Evolutionary conservation across 2,797 vertebrate species (phyloP).

Genomic region (Gastrophryne carolinensis): DNA sequence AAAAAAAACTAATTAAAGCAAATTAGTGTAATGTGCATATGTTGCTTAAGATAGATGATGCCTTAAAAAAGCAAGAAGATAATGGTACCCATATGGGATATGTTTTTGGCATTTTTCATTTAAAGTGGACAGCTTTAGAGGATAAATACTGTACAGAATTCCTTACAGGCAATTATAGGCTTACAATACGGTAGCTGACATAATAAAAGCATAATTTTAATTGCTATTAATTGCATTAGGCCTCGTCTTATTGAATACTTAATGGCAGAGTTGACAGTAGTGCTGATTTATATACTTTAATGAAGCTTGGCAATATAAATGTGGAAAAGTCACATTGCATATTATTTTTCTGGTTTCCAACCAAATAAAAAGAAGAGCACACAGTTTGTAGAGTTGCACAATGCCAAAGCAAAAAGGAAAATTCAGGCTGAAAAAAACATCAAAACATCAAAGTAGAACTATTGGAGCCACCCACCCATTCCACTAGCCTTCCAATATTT

Average conservation of each 20-base stretch:
- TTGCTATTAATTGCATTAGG: constrained; percentile 84
- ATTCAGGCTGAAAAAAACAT: too few relatives aligned
- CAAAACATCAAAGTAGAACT: too few relatives aligned
- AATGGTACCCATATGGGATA: constrained; percentile 79
- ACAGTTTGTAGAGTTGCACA: too few relatives aligned
- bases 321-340: constrained; percentile 66
- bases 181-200: constrained; percentile 78
- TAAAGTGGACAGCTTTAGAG: constrained; percentile 82
- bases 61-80: constrained; percentile 70
- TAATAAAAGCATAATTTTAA: constrained; percentile 83
- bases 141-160: constrained; percentile 76
- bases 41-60: constrained; percentile 75
- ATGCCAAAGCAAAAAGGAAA: too few relatives aligned
- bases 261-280: constrained; percentile 74
- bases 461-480: too few relatives aligned
- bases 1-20: constrained; percentile 79
- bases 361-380: not conserved
- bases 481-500: too few relatives aligned
- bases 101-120: constrained; percentile 83
- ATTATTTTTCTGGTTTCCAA: too few relatives aligned
- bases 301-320: constrained; percentile 73
- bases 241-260: constrained; percentile 80
- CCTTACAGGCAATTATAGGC: constrained; percentile 82
- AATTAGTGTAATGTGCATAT: constrained; percentile 78
- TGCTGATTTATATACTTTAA: constrained; percentile 80